Conservation (phyloP, 2,113 vertebrate species). For the Epinephelus cyanopodus region DNA sequence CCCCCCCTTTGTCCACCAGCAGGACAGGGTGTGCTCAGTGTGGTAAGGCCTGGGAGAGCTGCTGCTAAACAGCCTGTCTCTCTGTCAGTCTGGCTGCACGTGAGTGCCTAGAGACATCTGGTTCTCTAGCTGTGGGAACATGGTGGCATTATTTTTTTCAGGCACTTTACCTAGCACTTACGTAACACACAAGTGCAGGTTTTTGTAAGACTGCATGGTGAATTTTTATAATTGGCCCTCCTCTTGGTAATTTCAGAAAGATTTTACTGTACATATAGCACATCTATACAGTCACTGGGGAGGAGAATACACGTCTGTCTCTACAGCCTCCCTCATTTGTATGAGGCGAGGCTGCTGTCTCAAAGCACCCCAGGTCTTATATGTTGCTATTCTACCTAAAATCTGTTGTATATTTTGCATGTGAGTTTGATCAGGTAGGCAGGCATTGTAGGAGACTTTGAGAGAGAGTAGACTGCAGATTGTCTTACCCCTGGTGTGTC, state of each 20-base stretch:
- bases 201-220: conserved; percentile 3
- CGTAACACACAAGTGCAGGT: conserved; percentile 33
- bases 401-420: conserved; percentile 20
- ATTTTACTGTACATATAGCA: background rate
- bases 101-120: conserved; percentile 63
- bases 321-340: background rate
- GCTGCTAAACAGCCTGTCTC: conserved; percentile 56
- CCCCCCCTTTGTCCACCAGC: conserved; percentile 59
- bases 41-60: conserved; percentile 52
- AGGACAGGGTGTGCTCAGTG: conserved; percentile 65
- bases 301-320: conserved; percentile 27
- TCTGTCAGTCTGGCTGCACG: conserved; percentile 26
- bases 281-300: background rate
- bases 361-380: conserved; percentile 9
- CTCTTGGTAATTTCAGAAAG: background rate
- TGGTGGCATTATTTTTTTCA: conserved; percentile 43
- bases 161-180: conserved; percentile 21
- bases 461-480: conserved; percentile 59
- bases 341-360: conserved; percentile 8
- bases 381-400: background rate
- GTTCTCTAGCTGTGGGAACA: conserved; percentile 39
- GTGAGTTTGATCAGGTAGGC: conserved; percentile 53
- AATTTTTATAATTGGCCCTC: background rate
- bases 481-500: conserved; percentile 66
- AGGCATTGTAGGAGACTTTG: conserved; percentile 39